phyloP scores from a whole-genome alignment of 2,113 vertebrate species.

The Crotalus viridis region DNA sequence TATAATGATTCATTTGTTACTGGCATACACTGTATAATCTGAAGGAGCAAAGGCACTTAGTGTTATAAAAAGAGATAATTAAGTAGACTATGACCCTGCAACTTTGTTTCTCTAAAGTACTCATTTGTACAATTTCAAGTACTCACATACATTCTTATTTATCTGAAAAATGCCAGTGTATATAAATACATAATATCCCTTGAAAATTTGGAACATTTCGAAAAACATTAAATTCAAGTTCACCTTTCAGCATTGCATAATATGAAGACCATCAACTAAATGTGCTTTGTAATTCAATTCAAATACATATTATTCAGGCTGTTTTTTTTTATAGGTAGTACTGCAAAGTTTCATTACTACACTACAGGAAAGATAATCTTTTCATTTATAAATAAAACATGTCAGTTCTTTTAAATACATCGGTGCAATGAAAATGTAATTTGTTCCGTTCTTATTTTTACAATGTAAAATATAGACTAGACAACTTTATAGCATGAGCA shows the following conservation, averaged over 20 bases:
- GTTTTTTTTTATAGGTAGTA: not conserved
- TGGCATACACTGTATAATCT: not conserved
- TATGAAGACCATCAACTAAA: not conserved
- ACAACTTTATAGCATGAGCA: not conserved
- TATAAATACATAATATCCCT: not conserved
- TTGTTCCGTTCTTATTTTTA: not conserved
- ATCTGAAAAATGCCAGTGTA: not conserved
- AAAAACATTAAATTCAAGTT: not conserved
- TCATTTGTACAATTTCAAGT: not conserved
- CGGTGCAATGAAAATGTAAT: not conserved
- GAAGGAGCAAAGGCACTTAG: not conserved
- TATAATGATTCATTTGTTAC: constrained; percentile 16
- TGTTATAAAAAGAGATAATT: constrained; percentile 13
- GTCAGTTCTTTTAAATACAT: not conserved
- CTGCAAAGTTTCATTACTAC: not conserved
- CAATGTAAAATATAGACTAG: constrained; percentile 21
- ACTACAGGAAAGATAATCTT: not conserved
- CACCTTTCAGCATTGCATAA: not conserved
- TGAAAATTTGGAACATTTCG: not conserved
- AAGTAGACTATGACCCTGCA: not conserved
- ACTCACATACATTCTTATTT: not conserved
- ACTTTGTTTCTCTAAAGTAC: not conserved
- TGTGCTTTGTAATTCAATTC: not conserved
- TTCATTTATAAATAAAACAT: not conserved
- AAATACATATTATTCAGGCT: not conserved